These are phyloP conservation scores for Leuctra nigra DNA, from an alignment of 2,888 invertebrate genomes.

Conservation along the genomic window DNA sequence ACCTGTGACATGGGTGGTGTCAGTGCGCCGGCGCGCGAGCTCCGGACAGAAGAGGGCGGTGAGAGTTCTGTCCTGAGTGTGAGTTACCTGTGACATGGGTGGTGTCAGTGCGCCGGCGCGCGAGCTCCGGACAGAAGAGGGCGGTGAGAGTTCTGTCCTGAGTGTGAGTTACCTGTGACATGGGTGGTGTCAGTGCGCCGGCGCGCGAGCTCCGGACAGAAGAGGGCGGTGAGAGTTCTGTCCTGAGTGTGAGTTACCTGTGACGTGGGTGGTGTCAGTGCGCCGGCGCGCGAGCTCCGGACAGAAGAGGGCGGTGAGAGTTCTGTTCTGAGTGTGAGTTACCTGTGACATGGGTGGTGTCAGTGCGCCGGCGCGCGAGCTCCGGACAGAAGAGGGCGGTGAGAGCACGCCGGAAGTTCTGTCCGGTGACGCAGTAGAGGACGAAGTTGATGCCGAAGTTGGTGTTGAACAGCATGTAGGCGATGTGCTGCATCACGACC, in stretches of 20 bases:
- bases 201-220: too few species aligned
- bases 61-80: too few species aligned
- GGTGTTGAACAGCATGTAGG: conserved; percentile 64
- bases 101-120: too few species aligned
- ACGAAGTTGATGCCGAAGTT: conserved; percentile 81
- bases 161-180: too few species aligned
- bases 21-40: too few species aligned
- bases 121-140: too few species aligned
- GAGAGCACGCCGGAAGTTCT: conserved; percentile 65
- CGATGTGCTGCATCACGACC: conserved; percentile 55
- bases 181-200: too few species aligned
- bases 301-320: neutral
- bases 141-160: too few species aligned
- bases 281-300: neutral
- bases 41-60: too few species aligned
- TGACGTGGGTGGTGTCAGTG: neutral
- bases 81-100: too few species aligned
- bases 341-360: conserved; percentile 43
- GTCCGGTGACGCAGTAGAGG: conserved; percentile 73
- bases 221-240: too few species aligned
- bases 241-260: neutral
- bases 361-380: conserved; percentile 32
- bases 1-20: too few species aligned
- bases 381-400: conserved; percentile 35
- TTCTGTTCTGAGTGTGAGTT: conserved; percentile 15